A percentile compares a stretch with the other conserved stretches of the same genome.
phyloP scores from a whole-genome alignment of 23 tunicate species.

The Clavelina lepadiformis region DNA sequence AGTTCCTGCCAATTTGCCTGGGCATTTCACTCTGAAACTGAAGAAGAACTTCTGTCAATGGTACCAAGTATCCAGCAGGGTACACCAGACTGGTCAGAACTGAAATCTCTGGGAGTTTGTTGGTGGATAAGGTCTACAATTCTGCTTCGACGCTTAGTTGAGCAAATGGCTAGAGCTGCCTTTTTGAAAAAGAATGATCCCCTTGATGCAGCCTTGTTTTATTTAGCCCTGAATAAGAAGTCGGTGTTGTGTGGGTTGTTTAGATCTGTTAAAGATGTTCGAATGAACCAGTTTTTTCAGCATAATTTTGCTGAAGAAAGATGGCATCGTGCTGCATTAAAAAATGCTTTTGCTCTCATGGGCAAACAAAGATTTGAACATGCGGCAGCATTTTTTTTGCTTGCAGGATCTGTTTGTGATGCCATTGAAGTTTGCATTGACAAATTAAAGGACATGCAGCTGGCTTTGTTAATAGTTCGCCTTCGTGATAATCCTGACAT shows the following conservation, averaged over 20 bases:
- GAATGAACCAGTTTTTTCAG: conserved; percentile 80
- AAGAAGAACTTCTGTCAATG: conserved; percentile 81
- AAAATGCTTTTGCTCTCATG: conserved; percentile 95
- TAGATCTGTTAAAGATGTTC: conserved; percentile 68
- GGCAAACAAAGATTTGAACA: conserved; percentile 83
- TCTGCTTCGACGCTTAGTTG: conserved; percentile 47
- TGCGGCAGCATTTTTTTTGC: conserved; percentile 88
- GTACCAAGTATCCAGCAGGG: conserved; percentile 67
- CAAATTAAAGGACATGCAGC: conserved; percentile 69
- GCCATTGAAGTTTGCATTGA: conserved; percentile 94
- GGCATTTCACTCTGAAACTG: conserved; percentile 99
- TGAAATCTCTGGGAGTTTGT: conserved; percentile 66
- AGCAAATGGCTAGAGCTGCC: conserved; percentile 80
- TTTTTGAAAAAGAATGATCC: conserved; percentile 85
- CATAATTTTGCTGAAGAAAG: conserved; percentile 81
- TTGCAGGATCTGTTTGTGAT: conserved; percentile 74
- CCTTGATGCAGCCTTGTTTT: conserved; percentile 84
- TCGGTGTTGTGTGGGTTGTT: conserved; percentile 74
- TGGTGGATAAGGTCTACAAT: conserved; percentile 87
- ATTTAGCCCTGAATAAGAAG: conserved; percentile 79
- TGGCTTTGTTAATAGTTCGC: conserved; percentile 74
- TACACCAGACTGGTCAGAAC: conserved; percentile 70
- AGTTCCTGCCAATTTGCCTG: conserved; percentile 86
- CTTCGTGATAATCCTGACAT: conserved; percentile 33
- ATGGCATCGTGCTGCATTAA: conserved; percentile 91